A percentile compares a stretch with the other conserved stretches of the same genome.
phyloP scores from a whole-genome alignment of 1,140 invertebrate species.

The Ephestia elutella region DNA sequence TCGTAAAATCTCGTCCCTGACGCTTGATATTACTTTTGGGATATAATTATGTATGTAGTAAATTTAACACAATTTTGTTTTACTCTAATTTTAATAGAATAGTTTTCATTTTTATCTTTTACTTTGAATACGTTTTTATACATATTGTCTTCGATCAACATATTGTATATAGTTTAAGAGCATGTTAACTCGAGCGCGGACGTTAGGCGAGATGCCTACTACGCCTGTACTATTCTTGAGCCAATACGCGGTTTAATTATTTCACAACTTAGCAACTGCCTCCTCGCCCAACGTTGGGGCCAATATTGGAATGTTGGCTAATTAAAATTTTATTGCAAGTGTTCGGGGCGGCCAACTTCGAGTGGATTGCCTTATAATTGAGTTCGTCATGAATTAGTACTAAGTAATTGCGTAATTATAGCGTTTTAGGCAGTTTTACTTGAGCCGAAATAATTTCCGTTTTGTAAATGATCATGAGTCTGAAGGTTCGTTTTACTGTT shows the following conservation, averaged over 20 bases:
- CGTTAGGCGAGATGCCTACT: no score
- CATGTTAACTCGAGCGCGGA: no score
- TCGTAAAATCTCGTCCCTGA: no score
- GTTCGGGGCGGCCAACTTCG: conserved; percentile 16
- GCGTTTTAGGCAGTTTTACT: background rate
- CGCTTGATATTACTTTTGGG: no score
- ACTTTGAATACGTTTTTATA: no score
- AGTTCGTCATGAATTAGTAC: conserved; percentile 18
- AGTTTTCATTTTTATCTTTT: no score
- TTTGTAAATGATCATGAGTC: background rate
- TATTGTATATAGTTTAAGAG: no score
- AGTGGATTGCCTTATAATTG: conserved; percentile 24
- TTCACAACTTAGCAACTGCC: conserved; percentile 2
- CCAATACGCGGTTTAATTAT: conserved; percentile 7
- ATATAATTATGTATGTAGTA: no score
- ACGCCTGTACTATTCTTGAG: background rate
- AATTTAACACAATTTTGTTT: no score
- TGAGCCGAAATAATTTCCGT: no score
- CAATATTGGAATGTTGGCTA: conserved; percentile 14
- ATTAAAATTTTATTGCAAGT: conserved; percentile 28
- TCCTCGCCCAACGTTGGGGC: conserved; percentile 11
- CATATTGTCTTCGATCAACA: no score
- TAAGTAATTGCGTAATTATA: conserved; percentile 11
- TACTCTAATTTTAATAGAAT: no score
- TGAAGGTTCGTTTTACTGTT: background rate